phyloP scores from a whole-genome alignment of 2,888 invertebrate genomes.

The Epinotia ramella region DNA sequence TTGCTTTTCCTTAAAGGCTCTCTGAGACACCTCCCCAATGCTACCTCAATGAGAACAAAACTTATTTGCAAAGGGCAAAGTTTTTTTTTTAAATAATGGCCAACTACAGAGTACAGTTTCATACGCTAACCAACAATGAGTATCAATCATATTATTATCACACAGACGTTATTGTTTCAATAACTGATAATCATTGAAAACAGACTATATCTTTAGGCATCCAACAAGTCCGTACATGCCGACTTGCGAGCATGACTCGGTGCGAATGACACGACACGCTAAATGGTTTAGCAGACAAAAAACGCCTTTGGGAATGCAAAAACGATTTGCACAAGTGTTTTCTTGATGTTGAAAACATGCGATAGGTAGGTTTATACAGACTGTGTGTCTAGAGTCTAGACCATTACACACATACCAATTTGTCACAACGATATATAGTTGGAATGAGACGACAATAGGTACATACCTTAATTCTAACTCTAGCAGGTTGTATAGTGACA shows the following conservation, averaged over 20 bases:
- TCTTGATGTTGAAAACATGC: constrained; percentile 7
- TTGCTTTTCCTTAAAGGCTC: no score
- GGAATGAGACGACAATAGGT: no score
- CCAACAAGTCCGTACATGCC: constrained; percentile 37
- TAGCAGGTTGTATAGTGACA: no score
- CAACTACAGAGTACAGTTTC: neutral
- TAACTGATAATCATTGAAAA: constrained; percentile 15
- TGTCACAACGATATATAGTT: no score
- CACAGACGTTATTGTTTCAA: constrained; percentile 1
- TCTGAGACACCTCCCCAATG: no score
- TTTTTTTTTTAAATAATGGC: neutral
- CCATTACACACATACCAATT: no score
- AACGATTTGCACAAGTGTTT: constrained; percentile 37
- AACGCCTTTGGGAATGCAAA: constrained; percentile 26
- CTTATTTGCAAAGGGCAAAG: no score
- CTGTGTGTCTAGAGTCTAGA: neutral
- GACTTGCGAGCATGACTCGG: constrained; percentile 9
- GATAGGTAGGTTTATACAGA: neutral
- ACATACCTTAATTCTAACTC: no score
- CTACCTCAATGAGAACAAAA: no score
- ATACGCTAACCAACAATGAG: neutral
- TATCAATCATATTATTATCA: constrained; percentile 25
- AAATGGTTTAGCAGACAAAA: constrained; percentile 39
- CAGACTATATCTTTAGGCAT: constrained; percentile 21
- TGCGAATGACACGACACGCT: constrained; percentile 36